phyloP scores from a whole-genome alignment of 2,888 invertebrate species.

The Chrysotoxum bicinctum region DNA sequence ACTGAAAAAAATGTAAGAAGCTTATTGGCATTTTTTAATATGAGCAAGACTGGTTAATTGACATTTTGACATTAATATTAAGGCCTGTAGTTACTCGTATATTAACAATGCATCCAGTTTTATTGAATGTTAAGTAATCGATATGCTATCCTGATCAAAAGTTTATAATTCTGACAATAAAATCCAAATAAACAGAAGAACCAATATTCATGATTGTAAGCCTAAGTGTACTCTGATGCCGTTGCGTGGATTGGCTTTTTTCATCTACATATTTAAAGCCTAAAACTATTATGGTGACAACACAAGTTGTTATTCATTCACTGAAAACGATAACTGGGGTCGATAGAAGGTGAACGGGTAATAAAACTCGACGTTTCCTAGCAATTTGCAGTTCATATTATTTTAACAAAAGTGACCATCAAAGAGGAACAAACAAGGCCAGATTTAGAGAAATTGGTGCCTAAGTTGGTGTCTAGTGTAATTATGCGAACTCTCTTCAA shows the following conservation, averaged over 20 bases:
- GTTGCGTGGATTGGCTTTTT: no score
- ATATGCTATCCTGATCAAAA: background rate
- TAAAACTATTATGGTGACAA: background rate
- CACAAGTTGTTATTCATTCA: constrained; percentile 1
- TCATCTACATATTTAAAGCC: no score
- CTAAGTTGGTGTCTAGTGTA: background rate
- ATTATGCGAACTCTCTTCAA: no score
- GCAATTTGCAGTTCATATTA: constrained; percentile 40
- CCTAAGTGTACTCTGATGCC: no score
- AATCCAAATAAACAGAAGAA: background rate
- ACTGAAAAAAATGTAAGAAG: no score
- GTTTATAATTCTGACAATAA: background rate
- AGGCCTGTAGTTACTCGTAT: no score
- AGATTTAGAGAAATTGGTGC: background rate
- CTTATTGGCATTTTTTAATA: no score
- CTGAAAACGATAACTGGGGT: constrained; percentile 55
- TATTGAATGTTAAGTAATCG: no score
- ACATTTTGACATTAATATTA: no score
- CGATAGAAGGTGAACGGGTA: constrained; percentile 48
- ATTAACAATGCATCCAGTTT: no score
- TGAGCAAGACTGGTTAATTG: no score
- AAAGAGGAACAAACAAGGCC: background rate
- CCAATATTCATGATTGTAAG: no score
- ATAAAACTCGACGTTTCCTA: background rate
- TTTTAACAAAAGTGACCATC: constrained; percentile 12